A percentile compares a stretch with the other conserved stretches of the same genome.
These are phyloP conservation scores for Eristalis arbustorum DNA, from an alignment of 2,888 invertebrate species.

Conservation along the genomic window DNA sequence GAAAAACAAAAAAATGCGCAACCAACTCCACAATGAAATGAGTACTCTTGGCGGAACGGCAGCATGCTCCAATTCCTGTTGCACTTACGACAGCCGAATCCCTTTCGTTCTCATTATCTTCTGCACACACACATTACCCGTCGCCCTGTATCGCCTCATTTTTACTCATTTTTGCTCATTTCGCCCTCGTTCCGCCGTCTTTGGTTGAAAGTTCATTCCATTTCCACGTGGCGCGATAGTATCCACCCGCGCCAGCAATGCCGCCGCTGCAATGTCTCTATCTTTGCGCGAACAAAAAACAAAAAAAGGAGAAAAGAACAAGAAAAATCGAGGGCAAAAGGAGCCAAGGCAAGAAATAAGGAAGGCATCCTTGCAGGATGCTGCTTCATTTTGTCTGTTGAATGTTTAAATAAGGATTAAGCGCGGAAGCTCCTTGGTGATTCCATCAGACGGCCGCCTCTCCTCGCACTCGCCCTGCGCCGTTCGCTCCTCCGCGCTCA, in stretches of 20 bases:
- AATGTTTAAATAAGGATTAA: constrained; percentile 71
- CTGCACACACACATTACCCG: constrained; percentile 22
- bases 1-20: not conserved
- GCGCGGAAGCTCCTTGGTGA: constrained; percentile 58
- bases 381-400: constrained; percentile 71
- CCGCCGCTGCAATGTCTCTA: constrained; percentile 45
- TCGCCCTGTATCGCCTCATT: constrained; percentile 24
- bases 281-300: constrained; percentile 34
- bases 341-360: constrained; percentile 16
- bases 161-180: constrained; percentile 31
- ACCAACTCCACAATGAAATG: not conserved
- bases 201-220: constrained; percentile 55
- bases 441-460: not conserved
- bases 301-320: constrained; percentile 30
- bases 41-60: not conserved
- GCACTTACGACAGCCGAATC: constrained; percentile 1
- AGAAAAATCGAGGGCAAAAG: constrained; percentile 5
- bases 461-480: constrained; percentile 32
- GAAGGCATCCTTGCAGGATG: constrained; percentile 62
- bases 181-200: not conserved
- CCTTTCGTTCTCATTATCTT: constrained; percentile 34
- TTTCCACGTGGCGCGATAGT: constrained; percentile 61
- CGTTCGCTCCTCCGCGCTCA: constrained; percentile 38
- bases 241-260: constrained; percentile 11
- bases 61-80: constrained; percentile 25